phyloP scores from a whole-genome alignment of 2,888 invertebrate genomes.

The Leptopilina drosophilae region DNA sequence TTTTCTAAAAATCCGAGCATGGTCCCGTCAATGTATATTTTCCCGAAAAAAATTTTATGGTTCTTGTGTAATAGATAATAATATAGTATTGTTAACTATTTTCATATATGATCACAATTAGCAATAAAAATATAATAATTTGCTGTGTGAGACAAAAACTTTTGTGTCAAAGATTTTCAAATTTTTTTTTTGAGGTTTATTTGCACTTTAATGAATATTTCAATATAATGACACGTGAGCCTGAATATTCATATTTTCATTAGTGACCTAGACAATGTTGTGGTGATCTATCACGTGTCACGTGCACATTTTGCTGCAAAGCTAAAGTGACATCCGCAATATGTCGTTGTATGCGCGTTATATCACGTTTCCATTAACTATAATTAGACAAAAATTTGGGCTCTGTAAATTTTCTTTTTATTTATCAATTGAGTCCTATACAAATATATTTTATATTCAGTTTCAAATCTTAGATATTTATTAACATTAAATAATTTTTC shows the following conservation, averaged over 20 bases:
- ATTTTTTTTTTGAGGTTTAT: conserved; percentile 15
- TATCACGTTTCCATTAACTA: conserved; percentile 12
- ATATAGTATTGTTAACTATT: too few relatives aligned
- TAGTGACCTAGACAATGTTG: conserved; percentile 57
- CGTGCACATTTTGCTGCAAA: conserved; percentile 19
- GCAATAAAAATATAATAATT: too few relatives aligned
- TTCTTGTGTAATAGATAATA: too few relatives aligned
- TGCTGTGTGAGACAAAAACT: too few relatives aligned
- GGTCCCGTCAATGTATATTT: too few relatives aligned
- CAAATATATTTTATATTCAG: too few relatives aligned
- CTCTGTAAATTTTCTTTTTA: background rate
- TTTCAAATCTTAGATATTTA: too few relatives aligned
- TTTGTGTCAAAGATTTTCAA: background rate
- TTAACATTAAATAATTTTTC: too few relatives aligned
- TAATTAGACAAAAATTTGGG: conserved; percentile 1
- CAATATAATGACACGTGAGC: conserved; percentile 40
- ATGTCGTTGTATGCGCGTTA: conserved; percentile 1
- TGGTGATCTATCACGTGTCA: conserved; percentile 55
- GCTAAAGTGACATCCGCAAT: conserved; percentile 15
- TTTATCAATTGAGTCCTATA: background rate
- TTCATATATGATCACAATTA: too few relatives aligned
- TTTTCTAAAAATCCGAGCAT: too few relatives aligned
- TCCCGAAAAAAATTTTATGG: too few relatives aligned
- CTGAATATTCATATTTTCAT: conserved; percentile 69
- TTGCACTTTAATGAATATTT: conserved; percentile 47